Base-by-base conservation (phyloP, 1,140 invertebrate genomes). In the Orius insidiosus region DNA sequence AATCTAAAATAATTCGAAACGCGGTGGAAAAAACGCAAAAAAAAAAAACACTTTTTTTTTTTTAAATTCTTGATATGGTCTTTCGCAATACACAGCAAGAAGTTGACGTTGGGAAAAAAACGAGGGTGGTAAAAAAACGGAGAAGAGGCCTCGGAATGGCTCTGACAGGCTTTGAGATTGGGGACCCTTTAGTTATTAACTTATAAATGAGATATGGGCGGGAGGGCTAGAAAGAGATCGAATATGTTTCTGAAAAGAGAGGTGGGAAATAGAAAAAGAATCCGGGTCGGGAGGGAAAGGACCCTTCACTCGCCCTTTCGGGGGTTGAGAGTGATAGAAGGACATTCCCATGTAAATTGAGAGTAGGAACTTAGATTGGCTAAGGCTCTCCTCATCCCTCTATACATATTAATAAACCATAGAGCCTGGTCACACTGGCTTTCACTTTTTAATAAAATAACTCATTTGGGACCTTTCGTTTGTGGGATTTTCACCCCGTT, bases 171-270 rank as follows among this genome's bases (percentile, higher is more conserved):
- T 39, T 19, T 16, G 37, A 15, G 37, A 19, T 10, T 16, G 37
- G 37, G 15, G 24, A n/a, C 24, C 24, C 24, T 24, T 24, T 24
- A 24, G 37, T 39, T 39, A 39, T 39, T 39, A 39, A 39, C 37
- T 39, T 39, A 39, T 39, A 39, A 39, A 39, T 39, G 37, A 39
- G 37, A 39, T 39, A 39, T 39, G 37, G 37, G 9, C 8, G 37
- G 37, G 37, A 9, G 14, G 2, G 24, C 24, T 24, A 24, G 24
- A 24, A 24, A 24, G 24, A 24, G n/a, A 36, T 36, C n/a, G 14
- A 36, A 36, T 36, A 36, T 11, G 35, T 36, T 36, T 14, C 35
- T 11, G 40, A 42, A 30, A 18, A 42, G 16, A 18, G 16, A 30
- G 4, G 16, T n/a, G 16, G 16, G 13, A 30, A 42, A 18, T 14